Conservation (phyloP, 2,888 invertebrate genomes). For the Acrobeloides nanus region DNA sequence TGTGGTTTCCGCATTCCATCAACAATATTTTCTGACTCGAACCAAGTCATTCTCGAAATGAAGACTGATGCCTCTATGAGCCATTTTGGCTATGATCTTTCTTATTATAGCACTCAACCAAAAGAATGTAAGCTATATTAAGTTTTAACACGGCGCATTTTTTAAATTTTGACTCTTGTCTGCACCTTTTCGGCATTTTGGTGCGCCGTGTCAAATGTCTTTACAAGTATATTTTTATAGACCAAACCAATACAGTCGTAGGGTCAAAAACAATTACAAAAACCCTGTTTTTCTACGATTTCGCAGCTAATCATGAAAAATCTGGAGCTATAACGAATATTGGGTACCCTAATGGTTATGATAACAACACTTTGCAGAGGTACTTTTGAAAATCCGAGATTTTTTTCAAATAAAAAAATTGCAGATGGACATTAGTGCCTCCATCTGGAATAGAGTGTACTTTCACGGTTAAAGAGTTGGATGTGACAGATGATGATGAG, state of each 20-base stretch:
- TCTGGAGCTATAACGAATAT: conserved; percentile 36
- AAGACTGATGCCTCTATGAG: conserved; percentile 28
- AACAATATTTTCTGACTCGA: conserved; percentile 17
- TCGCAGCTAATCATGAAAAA: conserved; percentile 31
- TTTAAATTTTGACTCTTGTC: no score
- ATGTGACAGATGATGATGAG: conserved; percentile 15
- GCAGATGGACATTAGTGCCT: conserved; percentile 30
- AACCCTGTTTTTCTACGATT: conserved; percentile 23
- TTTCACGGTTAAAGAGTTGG: conserved; percentile 17
- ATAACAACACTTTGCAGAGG: conserved; percentile 14
- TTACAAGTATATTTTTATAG: no score
- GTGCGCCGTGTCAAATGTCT: no score
- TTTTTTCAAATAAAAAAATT: conserved; percentile 1
- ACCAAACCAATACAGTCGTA: no score
- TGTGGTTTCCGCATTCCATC: conserved; percentile 30
- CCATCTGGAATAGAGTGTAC: conserved; percentile 28
- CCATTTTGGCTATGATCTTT: conserved; percentile 30
- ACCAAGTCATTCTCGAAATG: conserved; percentile 17
- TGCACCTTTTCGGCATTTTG: no score
- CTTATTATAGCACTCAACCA: conserved; percentile 27
- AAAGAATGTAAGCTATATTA: background rate
- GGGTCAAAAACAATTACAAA: no score
- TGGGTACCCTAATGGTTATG: conserved; percentile 32
- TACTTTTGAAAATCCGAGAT: background rate
- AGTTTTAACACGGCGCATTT: no score